A percentile compares a stretch with the other conserved stretches of the same genome.
These are phyloP conservation scores for Drosophila anomalipes DNA, from an alignment of 2,888 invertebrate species.

Conservation along the genomic window DNA sequence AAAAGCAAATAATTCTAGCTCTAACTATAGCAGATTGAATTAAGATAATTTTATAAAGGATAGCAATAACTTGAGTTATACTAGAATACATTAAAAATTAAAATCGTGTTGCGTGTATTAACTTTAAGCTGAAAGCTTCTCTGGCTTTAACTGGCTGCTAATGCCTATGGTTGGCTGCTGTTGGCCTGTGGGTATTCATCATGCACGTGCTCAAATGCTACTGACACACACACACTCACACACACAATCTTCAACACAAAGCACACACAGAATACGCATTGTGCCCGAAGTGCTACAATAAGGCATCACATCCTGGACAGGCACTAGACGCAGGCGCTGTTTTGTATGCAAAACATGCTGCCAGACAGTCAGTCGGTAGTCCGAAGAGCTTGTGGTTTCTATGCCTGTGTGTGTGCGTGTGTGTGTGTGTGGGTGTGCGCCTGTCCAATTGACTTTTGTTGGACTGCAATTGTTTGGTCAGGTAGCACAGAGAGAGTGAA, in stretches of 20 bases:
- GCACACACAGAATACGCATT: conserved; percentile 33
- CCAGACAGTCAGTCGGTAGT: conserved; percentile 40
- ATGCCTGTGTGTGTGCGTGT: conserved; percentile 18
- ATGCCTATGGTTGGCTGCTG: conserved; percentile 20
- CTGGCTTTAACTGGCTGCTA: conserved; percentile 11
- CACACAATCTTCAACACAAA: conserved; percentile 14
- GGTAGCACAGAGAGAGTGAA: conserved; percentile 27
- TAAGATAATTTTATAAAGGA: not conserved
- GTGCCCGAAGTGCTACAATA: conserved; percentile 59
- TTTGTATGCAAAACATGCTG: conserved; percentile 75
- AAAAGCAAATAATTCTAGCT: conserved; percentile 16
- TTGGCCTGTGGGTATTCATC: conserved; percentile 11
- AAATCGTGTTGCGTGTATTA: not conserved
- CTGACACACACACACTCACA: conserved; percentile 4
- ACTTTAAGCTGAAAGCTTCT: conserved; percentile 4
- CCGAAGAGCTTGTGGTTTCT: conserved; percentile 12
- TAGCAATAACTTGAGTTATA: not conserved
- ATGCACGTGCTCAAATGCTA: conserved; percentile 2
- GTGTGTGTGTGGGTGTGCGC: conserved; percentile 36
- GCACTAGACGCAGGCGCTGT: conserved; percentile 39
- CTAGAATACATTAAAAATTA: not conserved
- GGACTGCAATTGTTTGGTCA: conserved; percentile 64
- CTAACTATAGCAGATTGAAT: not conserved
- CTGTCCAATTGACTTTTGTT: conserved; percentile 68
- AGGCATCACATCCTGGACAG: conserved; percentile 60